Percentiles rank a stretch among this genome's conserved stretches.
Conservation (phyloP, 2,113 vertebrate species). For the Erinaceus europaeus region DNA sequence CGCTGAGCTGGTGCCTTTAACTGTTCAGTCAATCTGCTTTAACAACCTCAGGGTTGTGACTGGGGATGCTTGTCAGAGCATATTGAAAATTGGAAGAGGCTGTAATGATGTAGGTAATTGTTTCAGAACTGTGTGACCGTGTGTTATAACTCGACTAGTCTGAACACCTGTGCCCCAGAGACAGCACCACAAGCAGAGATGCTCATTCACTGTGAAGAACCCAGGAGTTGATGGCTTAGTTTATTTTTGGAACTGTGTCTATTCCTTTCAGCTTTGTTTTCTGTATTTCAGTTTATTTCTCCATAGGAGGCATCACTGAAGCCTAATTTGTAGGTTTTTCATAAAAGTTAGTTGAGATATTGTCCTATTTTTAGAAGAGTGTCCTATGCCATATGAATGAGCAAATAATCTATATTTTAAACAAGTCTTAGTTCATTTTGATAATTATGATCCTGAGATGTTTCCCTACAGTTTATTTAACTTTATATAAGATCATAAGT, state of each 20-base stretch:
- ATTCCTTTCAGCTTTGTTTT: neutral
- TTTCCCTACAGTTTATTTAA: neutral
- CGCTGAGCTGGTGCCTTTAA: neutral
- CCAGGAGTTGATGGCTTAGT: too few species aligned
- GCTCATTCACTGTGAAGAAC: too few species aligned
- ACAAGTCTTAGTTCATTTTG: neutral
- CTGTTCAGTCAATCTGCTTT: neutral
- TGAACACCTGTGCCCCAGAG: neutral
- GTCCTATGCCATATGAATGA: neutral
- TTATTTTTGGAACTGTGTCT: neutral
- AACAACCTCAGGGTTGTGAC: neutral
- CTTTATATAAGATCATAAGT: conserved; percentile 33
- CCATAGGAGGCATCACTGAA: neutral
- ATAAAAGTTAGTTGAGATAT: neutral
- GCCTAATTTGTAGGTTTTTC: neutral
- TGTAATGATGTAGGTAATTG: neutral
- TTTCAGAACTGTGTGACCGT: neutral
- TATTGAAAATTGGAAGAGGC: neutral
- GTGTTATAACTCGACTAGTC: neutral
- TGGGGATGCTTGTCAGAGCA: neutral
- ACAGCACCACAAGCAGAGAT: neutral
- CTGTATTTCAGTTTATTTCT: neutral
- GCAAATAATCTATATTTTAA: neutral
- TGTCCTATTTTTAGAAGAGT: neutral
- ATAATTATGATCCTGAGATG: neutral